Base-by-base conservation (phyloP, 2,888 invertebrate genomes). In the Lutraria lutraria region DNA sequence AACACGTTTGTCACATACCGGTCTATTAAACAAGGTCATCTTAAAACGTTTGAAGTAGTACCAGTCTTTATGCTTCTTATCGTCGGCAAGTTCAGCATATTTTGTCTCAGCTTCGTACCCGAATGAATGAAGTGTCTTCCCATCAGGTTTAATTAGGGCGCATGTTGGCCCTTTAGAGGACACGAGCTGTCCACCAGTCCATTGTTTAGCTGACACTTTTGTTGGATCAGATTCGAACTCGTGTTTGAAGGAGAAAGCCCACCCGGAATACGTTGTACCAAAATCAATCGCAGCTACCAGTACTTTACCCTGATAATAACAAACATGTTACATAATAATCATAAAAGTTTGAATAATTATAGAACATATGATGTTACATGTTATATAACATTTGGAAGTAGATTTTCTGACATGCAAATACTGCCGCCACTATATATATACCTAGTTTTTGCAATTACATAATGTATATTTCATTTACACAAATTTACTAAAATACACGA, bases 71-170 rank as follows among this genome's bases (percentile, higher is more conserved):
- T 92, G 91, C 52, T 83, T 52, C 12, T 83, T 56, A 4, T 84
- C 81, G 29, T 92, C 90, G 1, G 91, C 88, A 25, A 92, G 81
- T n/a, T 86, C 86, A 10, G 90, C 89, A 79, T 92, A 92, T 68
- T 90, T 89, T 8, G 83, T 87, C 60, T 92, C 91, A n/a, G 91
- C 91, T 0, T 92, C 91, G 63, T 89, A 92, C 4, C 89, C 91
- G 52, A 92, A 92, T 19, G 90, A 83, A 79, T 89, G 85, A 21
- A 92, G 72, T 4, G 91, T 90, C 15, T 88, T 81, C 0, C 91
- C 90, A 34, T 92, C 90, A 25, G 90, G 86, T 29, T 90, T 87
- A 16, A 92, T 89, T 19, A 92, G 56, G 15, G 90, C 86, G 31
- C 89, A 90, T 13, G 91, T 92, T 0, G 91, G 91, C 6, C 88